Evolutionary conservation across 2,113 vertebrate genomes (phyloP), one percentile per base, ranked within the genome.

Genomic region (Electrona antarctica): DNA sequence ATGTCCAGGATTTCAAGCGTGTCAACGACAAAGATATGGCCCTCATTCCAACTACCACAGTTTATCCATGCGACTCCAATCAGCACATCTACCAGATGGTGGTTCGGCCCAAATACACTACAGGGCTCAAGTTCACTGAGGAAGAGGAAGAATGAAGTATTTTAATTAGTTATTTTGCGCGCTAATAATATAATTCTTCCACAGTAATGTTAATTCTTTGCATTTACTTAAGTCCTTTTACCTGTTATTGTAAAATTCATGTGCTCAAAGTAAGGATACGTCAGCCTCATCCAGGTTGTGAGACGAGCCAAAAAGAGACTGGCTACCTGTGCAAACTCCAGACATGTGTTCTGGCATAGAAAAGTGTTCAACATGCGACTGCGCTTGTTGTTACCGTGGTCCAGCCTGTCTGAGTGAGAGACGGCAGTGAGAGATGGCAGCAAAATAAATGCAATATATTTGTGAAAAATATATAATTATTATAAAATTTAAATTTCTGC

Each of bases 221-320:
- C n/a, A n/a, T n/a, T n/a, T n/a, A n/a, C n/a, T n/a, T n/a, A n/a
- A n/a, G n/a, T n/a, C n/a, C n/a, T n/a, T n/a, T n/a, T n/a, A n/a
- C n/a, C n/a, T n/a, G n/a, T n/a, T n/a, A n/a, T n/a, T n/a, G n/a
- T n/a, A n/a, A n/a, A n/a, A n/a, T n/a, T n/a, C n/a, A n/a, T n/a
- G n/a, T n/a, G 4, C 29, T 33, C 29, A 49, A 49, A 10, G 4
- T 79, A 88, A 84, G 89, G 94, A 96, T 95, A 96, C 91, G 76
- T 93, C 74, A 96, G 89, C 78, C 93, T 93, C 45, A 96, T 91
- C 92, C 93, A 95, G 7, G 92, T 90, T 14, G 89, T 95, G 60
- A 96, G 65, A 46, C 93, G 92, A 51, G 92, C 89, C 78, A 97
- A 87, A 76, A 98, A 96, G 69, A 97, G 91, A 75, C 94, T 96